Percentiles rank a stretch among this genome's conserved stretches.
phyloP scores from a whole-genome alignment of 2,888 invertebrate species.

The Acleris sparsana region DNA sequence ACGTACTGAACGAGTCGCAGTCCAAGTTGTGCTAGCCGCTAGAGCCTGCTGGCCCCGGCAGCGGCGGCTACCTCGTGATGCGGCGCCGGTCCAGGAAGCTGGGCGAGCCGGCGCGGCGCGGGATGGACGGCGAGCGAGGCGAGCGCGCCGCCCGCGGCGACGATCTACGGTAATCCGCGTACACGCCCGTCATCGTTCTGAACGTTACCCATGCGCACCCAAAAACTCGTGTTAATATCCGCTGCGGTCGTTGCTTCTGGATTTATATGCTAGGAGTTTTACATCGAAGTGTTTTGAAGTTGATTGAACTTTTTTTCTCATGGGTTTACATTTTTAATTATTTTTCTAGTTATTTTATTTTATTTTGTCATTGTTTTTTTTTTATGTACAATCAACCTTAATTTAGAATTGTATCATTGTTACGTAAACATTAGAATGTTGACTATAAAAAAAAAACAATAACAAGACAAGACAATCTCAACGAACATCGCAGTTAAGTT shows the following conservation, averaged over 20 bases:
- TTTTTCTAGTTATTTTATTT: no score
- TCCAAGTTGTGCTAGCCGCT: no score
- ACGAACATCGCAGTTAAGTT: not conserved
- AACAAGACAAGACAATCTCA: no score
- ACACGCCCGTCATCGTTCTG: constrained; percentile 82
- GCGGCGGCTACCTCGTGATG: constrained; percentile 92
- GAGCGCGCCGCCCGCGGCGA: constrained; percentile 75
- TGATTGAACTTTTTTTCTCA: not conserved
- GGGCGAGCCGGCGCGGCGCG: constrained; percentile 95
- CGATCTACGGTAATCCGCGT: constrained; percentile 81
- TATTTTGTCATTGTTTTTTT: no score
- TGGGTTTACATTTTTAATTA: no score
- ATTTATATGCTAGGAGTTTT: not conserved
- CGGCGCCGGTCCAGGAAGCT: constrained; percentile 96
- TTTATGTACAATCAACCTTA: not conserved
- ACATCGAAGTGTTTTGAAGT: no score
- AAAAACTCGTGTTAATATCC: constrained; percentile 33
- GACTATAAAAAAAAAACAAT: not conserved
- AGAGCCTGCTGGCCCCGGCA: not conserved
- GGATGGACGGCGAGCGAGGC: constrained; percentile 94
- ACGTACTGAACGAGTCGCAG: no score
- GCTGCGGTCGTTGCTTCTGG: constrained; percentile 1
- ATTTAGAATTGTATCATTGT: not conserved
- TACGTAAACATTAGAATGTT: no score
- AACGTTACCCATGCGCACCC: constrained; percentile 47